Percentiles rank a stretch among this genome's conserved stretches.
phyloP scores from a whole-genome alignment of 2,888 invertebrate genomes.

The Drosophila prolongata region DNA sequence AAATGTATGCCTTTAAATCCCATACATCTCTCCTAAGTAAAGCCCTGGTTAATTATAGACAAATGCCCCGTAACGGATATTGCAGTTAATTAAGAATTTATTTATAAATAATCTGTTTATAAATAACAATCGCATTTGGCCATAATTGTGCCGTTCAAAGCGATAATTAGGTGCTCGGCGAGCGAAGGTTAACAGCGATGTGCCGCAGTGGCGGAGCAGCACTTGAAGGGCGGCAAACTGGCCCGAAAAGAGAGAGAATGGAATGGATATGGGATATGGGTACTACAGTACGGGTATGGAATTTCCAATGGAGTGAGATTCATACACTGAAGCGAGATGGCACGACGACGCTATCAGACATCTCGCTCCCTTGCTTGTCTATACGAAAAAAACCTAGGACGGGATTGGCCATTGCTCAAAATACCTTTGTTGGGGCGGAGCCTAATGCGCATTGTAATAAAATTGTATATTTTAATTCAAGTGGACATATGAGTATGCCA shows the following conservation, averaged over 20 bases:
- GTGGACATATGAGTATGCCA: constrained; percentile 32
- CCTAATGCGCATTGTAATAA: constrained; percentile 30
- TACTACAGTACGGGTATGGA: neutral
- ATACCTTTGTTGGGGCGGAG: constrained; percentile 38
- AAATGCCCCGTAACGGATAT: constrained; percentile 17
- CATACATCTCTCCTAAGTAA: neutral
- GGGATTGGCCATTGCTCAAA: constrained; percentile 38
- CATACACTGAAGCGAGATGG: constrained; percentile 19
- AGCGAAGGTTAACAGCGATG: constrained; percentile 48
- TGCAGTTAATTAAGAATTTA: constrained; percentile 27
- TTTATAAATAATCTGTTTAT: constrained; percentile 43
- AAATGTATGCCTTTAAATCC: too few species aligned
- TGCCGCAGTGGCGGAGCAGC: constrained; percentile 28
- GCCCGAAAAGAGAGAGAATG: constrained; percentile 16
- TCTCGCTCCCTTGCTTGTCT: constrained; percentile 34
- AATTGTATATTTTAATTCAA: constrained; percentile 15
- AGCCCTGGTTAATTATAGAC: constrained; percentile 1
- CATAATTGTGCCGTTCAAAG: constrained; percentile 68
- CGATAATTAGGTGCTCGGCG: constrained; percentile 74
- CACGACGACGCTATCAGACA: constrained; percentile 30
- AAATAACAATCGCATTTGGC: constrained; percentile 56
- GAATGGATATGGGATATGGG: neutral
- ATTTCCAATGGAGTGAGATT: constrained; percentile 11
- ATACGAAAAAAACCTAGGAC: constrained; percentile 22
- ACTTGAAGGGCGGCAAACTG: constrained; percentile 25